Evolutionary conservation across 2,888 invertebrate species (phyloP), one percentile per base, ranked within the genome.

Genomic region (Drosophila emarginata): DNA sequence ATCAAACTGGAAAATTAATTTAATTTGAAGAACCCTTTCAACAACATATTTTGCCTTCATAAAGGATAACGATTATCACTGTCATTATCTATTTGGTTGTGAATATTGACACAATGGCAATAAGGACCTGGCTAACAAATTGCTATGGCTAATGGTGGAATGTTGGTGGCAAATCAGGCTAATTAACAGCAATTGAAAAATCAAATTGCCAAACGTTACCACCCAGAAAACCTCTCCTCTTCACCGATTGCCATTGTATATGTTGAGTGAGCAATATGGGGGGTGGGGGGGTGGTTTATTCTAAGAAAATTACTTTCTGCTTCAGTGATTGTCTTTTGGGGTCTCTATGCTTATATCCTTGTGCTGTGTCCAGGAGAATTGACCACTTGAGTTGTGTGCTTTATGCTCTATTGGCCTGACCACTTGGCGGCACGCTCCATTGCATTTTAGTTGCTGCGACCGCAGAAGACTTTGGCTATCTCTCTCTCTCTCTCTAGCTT

Each of bases 151-250:
- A 62, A 79, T 80, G 86, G 80, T 87, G 61, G 72, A 71, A 50
- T 37, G 57, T 14, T 23, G 54, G 28, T 58, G 45, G 28, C 40
- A 15, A 63, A 58, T 61, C 66, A 71, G 72, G 76, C 80, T 82
- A 87, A 82, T 82, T 82, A 87, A 78, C 80, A 84, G 74, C 88
- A 79, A 84, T 84, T 88, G 87, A 88, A 88, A 88, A 84, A 79
- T 81, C 77, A 77, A 84, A 88, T 88, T 83, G 79, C 61, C 72
- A 36, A 59, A 3, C 5, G 28, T 28, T 28, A 6, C 66, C 21
- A 56, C 57, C 51, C 37, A 15, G 14, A 14, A 59, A 50, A 59
- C 64, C 71, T 65, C 60, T 53, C 36, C n/a, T n/a, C 32, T 11
- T 2, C 32, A 9, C 9, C 32, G 2, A 45, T 18, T 45, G 14